Evolutionary conservation across 1,140 invertebrate genomes (phyloP).

Genomic region (Leptopilina clavipes): DNA sequence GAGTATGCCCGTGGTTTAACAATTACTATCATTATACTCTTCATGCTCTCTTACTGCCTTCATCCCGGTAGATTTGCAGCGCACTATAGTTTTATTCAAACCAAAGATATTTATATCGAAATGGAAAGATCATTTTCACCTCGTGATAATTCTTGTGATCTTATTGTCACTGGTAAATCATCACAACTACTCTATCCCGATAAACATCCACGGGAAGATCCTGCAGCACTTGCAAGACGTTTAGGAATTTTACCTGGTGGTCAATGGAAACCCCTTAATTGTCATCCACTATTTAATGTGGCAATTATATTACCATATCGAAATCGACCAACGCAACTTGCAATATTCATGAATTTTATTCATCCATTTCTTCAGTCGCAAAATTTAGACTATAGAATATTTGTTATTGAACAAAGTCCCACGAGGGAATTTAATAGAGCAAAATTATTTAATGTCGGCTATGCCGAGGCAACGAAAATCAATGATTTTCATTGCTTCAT

Average conservation of each 20-base stretch:
- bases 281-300: conserved; percentile 84
- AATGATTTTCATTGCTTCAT: conserved; percentile 90
- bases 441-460: conserved; percentile 95
- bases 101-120: conserved; percentile 67
- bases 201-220: conserved; percentile 62
- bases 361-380: conserved; percentile 93
- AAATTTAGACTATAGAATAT: conserved; percentile 90
- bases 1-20: conserved; percentile 60
- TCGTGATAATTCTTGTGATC: conserved; percentile 65
- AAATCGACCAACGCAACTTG: conserved; percentile 86
- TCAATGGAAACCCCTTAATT: conserved; percentile 82
- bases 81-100: conserved; percentile 68
- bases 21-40: conserved; percentile 54
- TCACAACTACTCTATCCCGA: conserved; percentile 67
- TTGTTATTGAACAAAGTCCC: conserved; percentile 91
- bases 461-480: conserved; percentile 82
- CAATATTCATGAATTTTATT: conserved; percentile 89
- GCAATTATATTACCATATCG: conserved; percentile 93
- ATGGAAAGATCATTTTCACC: conserved; percentile 67
- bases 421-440: conserved; percentile 91
- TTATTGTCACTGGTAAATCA: conserved; percentile 50
- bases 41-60: conserved; percentile 66
- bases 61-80: conserved; percentile 71
- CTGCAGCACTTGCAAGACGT: conserved; percentile 60
- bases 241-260: conserved; percentile 77